Conservation (phyloP, 1,140 invertebrate genomes). For the Triops cancriformis region DNA sequence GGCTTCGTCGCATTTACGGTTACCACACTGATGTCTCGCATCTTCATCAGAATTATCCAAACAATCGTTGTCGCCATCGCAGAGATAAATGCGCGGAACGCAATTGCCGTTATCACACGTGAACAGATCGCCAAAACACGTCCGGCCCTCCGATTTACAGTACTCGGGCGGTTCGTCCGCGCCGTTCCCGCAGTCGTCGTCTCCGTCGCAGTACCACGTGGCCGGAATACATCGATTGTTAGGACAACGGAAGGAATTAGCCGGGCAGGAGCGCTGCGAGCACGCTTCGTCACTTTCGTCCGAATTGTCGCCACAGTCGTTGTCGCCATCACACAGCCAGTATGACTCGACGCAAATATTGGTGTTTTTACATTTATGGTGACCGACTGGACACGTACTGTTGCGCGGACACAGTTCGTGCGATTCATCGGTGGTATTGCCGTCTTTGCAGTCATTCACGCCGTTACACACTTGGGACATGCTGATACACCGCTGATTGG, state of each 20-base stretch:
- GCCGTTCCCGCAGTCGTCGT: slow-evolving; percentile 80
- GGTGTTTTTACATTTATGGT: slow-evolving; percentile 83
- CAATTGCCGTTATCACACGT: slow-evolving; percentile 96
- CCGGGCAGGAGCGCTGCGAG: slow-evolving; percentile 74
- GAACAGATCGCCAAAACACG: slow-evolving; percentile 89
- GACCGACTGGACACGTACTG: slow-evolving; percentile 74
- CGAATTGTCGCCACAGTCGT: slow-evolving; percentile 92
- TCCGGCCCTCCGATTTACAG: slow-evolving; percentile 85
- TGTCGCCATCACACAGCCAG: slow-evolving; percentile 74
- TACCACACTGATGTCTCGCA: slow-evolving; percentile 76
- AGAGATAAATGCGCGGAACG: slow-evolving; percentile 92
- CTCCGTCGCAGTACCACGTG: slow-evolving; percentile 86
- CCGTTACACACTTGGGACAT: slow-evolving; percentile 82
- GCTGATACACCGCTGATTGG: slow-evolving; percentile 81
- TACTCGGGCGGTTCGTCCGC: slow-evolving; percentile 58
- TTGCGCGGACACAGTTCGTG: slow-evolving; percentile 75
- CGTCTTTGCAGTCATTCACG: slow-evolving; percentile 89
- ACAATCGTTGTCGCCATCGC: slow-evolving; percentile 93
- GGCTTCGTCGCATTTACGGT: slow-evolving; percentile 80
- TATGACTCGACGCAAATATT: slow-evolving; percentile 93
- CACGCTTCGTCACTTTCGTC: slow-evolving; percentile 89
- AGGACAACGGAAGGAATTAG: slow-evolving; percentile 66
- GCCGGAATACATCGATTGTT: slow-evolving; percentile 53
- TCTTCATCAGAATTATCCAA: slow-evolving; percentile 87
- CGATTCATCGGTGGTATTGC: slow-evolving; percentile 80